Evolutionary conservation across 2,888 invertebrate genomes (phyloP).

Genomic region (Lobophora halterata): DNA sequence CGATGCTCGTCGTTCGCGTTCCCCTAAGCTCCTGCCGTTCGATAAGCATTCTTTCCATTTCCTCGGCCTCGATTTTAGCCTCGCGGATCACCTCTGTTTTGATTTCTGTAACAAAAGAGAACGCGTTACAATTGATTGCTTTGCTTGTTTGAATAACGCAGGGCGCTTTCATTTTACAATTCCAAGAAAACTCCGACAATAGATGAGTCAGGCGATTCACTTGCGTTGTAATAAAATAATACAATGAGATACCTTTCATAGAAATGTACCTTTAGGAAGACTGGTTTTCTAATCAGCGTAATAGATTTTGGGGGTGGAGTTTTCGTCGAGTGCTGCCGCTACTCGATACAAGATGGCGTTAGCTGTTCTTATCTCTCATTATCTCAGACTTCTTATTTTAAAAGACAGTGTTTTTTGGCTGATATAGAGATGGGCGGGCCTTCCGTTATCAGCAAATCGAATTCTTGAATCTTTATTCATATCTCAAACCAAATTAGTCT

Average conservation of each 20-base stretch:
- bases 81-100: constrained; percentile 74
- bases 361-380: not conserved
- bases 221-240: constrained; percentile 61
- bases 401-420: constrained; percentile 1
- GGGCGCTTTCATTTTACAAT: constrained; percentile 71
- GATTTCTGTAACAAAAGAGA: constrained; percentile 77
- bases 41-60: constrained; percentile 59
- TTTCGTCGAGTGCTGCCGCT: constrained; percentile 32
- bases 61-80: constrained; percentile 66
- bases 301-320: constrained; percentile 49
- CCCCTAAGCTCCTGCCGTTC: constrained; percentile 56
- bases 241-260: constrained; percentile 50
- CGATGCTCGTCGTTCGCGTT: constrained; percentile 70
- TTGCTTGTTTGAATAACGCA: constrained; percentile 71
- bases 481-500: constrained; percentile 15
- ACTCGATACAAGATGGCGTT: constrained; percentile 51
- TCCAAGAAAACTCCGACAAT: constrained; percentile 77
- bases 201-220: constrained; percentile 72
- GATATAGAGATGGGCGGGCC: constrained; percentile 19
- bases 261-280: constrained; percentile 35
- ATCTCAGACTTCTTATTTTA: constrained; percentile 1
- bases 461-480: constrained; percentile 15
- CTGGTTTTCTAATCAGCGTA: constrained; percentile 56
- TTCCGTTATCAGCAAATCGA: constrained; percentile 9
- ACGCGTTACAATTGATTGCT: constrained; percentile 63